These are phyloP conservation scores for Colistium nudipinnis DNA, from an alignment of 2,113 vertebrate genomes.

Conservation along the genomic window DNA sequence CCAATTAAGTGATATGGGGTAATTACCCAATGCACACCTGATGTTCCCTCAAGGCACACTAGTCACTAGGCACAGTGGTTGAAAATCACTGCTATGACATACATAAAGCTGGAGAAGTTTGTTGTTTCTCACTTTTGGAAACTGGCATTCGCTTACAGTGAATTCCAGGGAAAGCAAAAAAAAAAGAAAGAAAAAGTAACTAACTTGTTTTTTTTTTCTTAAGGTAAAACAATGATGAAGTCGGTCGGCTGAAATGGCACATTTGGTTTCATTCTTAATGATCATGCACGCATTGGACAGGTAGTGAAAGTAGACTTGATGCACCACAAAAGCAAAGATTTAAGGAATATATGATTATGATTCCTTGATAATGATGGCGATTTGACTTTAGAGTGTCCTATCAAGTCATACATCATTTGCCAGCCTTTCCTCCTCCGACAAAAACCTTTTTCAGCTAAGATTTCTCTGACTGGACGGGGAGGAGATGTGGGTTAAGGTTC, in stretches of 20 bases:
- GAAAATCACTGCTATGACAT: too few species aligned
- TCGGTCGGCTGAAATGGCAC: not conserved
- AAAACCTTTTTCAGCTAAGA: slow-evolving; percentile 8
- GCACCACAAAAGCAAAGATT: slow-evolving; percentile 4
- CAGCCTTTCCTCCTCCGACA: not conserved
- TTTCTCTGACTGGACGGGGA: not conserved
- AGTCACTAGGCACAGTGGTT: too few species aligned
- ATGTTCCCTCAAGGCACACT: too few species aligned
- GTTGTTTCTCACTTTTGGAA: too few species aligned
- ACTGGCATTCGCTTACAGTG: too few species aligned
- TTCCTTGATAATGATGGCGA: too few species aligned
- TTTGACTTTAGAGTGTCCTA: not conserved
- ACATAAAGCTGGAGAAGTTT: too few species aligned
- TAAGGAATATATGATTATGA: too few species aligned
- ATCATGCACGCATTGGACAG: not conserved
- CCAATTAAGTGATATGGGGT: too few species aligned
- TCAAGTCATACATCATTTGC: slow-evolving; percentile 1
- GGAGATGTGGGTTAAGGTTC: not conserved
- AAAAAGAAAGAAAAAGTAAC: too few species aligned
- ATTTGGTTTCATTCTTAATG: slow-evolving; percentile 29
- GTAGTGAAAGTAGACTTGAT: slow-evolving; percentile 12
- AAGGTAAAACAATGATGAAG: slow-evolving; percentile 10
- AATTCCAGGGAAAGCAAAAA: too few species aligned
- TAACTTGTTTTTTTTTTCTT: not conserved
- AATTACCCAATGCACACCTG: too few species aligned